Evolutionary conservation across 2,888 invertebrate genomes (phyloP).

Genomic region (Trissoscelio sp.): DNA sequence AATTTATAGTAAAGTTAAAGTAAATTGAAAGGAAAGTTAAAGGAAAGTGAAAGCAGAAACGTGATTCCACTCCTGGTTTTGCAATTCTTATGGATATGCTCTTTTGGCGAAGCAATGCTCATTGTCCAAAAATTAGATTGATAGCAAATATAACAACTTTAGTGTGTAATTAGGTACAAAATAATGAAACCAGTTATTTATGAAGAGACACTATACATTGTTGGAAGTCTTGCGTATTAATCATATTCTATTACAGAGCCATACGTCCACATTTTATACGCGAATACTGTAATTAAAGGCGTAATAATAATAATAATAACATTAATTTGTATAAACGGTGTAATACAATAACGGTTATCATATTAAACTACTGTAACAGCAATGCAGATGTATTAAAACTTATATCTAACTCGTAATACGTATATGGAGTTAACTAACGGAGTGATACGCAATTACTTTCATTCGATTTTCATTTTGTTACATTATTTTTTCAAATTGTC

Average conservation of each 20-base stretch:
- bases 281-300: slow-evolving; percentile 47
- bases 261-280: slow-evolving; percentile 59
- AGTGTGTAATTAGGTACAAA: slow-evolving; percentile 39
- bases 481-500: not conserved
- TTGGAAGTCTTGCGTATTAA: slow-evolving; percentile 51
- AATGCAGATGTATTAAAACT: slow-evolving; percentile 26
- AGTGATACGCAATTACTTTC: not conserved
- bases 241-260: slow-evolving; percentile 51
- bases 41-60: too few species aligned
- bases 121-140: slow-evolving; percentile 39
- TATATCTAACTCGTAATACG: slow-evolving; percentile 19
- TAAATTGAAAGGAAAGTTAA: too few species aligned
- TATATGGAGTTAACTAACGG: not conserved
- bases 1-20: too few species aligned
- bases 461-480: not conserved
- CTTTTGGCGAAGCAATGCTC: slow-evolving; percentile 27
- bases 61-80: too few species aligned
- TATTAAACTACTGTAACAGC: slow-evolving; percentile 27
- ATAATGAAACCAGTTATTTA: slow-evolving; percentile 44
- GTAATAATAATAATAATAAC: slow-evolving; percentile 28
- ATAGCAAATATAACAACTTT: slow-evolving; percentile 31
- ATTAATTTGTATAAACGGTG: slow-evolving; percentile 41
- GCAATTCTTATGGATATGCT: not conserved
- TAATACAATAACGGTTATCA: slow-evolving; percentile 47
- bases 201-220: slow-evolving; percentile 53